These are phyloP conservation scores for Metridium senile DNA, from an alignment of 92 coral and sea anemone species.

Conservation along the genomic window DNA sequence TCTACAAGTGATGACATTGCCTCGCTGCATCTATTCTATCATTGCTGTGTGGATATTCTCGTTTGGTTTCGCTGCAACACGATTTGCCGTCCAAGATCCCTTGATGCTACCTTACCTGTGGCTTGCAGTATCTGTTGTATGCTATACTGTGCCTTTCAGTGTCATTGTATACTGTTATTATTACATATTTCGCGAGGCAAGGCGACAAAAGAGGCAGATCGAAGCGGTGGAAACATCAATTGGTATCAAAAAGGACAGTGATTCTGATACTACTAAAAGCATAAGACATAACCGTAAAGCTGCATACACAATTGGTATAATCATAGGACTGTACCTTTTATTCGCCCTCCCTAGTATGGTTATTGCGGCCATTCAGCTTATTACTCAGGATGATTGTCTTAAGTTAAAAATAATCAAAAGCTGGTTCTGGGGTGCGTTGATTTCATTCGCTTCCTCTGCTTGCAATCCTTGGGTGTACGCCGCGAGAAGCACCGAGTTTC, in stretches of 20 bases:
- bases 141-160: slow-evolving; percentile 61
- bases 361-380: slow-evolving; percentile 61
- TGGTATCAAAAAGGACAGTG: background rate
- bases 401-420: slow-evolving; percentile 58
- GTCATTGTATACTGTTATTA: slow-evolving; percentile 70
- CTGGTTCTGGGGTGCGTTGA: slow-evolving; percentile 83
- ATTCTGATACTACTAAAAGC: background rate
- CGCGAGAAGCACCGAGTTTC: slow-evolving; percentile 55
- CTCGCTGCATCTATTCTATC: slow-evolving; percentile 40
- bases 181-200: slow-evolving; percentile 65
- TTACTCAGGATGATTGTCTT: slow-evolving; percentile 54
- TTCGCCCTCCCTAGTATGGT: slow-evolving; percentile 72
- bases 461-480: slow-evolving; percentile 84
- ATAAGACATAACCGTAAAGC: slow-evolving; percentile 61
- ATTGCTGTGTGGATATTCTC: slow-evolving; percentile 61
- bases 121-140: slow-evolving; percentile 56
- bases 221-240: slow-evolving; percentile 38
- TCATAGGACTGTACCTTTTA: slow-evolving; percentile 62
- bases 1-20: slow-evolving; percentile 35
- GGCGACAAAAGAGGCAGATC: slow-evolving; percentile 45
- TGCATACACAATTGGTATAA: slow-evolving; percentile 70
- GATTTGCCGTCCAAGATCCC: slow-evolving; percentile 54
- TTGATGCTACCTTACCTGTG: slow-evolving; percentile 66
- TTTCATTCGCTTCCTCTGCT: slow-evolving; percentile 68
- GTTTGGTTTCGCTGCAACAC: slow-evolving; percentile 45